Base-by-base conservation (phyloP, 2,888 invertebrate species). In the Eudemis profundana region DNA sequence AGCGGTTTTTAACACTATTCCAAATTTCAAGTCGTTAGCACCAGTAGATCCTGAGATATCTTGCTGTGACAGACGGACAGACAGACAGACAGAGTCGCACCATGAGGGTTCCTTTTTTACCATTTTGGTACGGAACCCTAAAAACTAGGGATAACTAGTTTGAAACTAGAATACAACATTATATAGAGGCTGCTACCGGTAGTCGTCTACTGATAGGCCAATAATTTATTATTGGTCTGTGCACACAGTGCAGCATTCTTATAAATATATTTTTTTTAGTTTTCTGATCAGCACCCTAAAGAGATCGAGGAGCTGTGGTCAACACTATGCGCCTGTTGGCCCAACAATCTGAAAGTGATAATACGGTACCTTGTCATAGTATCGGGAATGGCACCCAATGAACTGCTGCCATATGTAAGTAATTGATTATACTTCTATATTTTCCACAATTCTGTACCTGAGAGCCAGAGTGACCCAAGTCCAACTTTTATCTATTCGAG, bases 281-380 rank as follows among this genome's bases (percentile, higher is more conserved):
- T 98, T 90, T 98, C 98, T 5, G 98, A 98, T 87, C 96, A 97
- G 74, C 98, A 99, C 89, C 96, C 98, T 0, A 96, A 97, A 78
- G 99, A 99, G 86, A 96, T 98, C 56, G 99, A 99, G 85, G 97
- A 98, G 81, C 93, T 99, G 38, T 99, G 99, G 99, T 96, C 97
- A 38, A 98, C 98, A 0, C 91, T 99, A 68, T 98, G 98, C 78
- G 95, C 97, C 42, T 98, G 97, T 78, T 99, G 99, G 97, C 98
- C 98, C 0, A 98, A 98, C 85, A 99, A 99, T 92, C 94, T 99
- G 72, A 97, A 98, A 89, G 97, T 99, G 61, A 98, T 99, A 78
- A 95, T 99, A 70, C 95, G 99, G 19, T 99, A 99, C 89, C 94
- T 99, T 70, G 96, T 99, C 77, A 99, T 99, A 75, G 96, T 99